Conservation (phyloP, 2,888 invertebrate species). For the Zootermopsis nevadensis region DNA sequence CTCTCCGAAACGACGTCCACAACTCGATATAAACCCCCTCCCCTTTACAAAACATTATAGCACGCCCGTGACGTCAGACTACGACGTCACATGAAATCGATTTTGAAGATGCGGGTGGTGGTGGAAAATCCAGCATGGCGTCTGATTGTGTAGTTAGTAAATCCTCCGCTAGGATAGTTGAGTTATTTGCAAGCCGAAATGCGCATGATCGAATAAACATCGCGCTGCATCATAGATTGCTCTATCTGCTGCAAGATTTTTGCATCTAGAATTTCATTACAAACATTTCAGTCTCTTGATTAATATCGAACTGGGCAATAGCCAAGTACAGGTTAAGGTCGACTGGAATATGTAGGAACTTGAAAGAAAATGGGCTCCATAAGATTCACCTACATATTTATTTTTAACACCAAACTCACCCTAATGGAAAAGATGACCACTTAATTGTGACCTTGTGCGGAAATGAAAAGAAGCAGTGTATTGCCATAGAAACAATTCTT, state of each 20-base stretch:
- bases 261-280: neutral
- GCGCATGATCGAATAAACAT: slow-evolving; percentile 20
- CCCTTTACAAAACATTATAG: slow-evolving; percentile 33
- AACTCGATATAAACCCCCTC: slow-evolving; percentile 30
- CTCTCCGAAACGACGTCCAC: slow-evolving; percentile 7
- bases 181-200: neutral
- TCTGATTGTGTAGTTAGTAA: neutral
- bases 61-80: slow-evolving; percentile 28
- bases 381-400: too few relatives aligned
- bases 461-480: too few relatives aligned
- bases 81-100: slow-evolving; percentile 39
- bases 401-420: too few relatives aligned
- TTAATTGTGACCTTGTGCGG: too few relatives aligned
- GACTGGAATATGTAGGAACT: too few relatives aligned
- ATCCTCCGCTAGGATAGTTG: neutral
- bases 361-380: too few relatives aligned
- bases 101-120: slow-evolving; percentile 34
- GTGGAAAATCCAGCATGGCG: slow-evolving; percentile 34
- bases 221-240: neutral
- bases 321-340: neutral
- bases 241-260: neutral
- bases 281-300: neutral
- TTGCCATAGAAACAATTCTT: too few relatives aligned
- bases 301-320: too few relatives aligned
- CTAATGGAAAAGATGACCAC: too few relatives aligned